Evolutionary conservation across 2,888 invertebrate species (phyloP).

Genomic region (Nasonovia ribisnigri): DNA sequence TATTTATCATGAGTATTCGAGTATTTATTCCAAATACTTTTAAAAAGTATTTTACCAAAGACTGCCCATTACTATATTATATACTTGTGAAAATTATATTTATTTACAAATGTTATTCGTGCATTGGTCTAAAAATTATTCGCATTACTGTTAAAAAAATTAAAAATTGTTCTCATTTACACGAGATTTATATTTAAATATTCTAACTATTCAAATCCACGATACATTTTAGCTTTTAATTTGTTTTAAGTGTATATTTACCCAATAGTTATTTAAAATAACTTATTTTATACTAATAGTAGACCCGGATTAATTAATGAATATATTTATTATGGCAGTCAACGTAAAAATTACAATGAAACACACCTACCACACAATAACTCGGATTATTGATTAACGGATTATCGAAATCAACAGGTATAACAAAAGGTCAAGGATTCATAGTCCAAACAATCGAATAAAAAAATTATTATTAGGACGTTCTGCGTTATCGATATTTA

Average conservation of each 20-base stretch:
- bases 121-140: not conserved
- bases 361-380: conserved; percentile 1
- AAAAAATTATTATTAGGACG: not conserved
- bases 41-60: too few species aligned
- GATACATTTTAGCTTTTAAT: not conserved
- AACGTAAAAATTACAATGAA: not conserved
- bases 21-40: too few species aligned
- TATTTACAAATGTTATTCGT: not conserved
- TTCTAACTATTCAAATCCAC: not conserved
- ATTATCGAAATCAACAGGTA: not conserved
- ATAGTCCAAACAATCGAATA: not conserved
- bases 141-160: not conserved
- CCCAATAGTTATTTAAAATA: not conserved
- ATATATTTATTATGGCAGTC: not conserved
- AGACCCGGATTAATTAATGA: not conserved
- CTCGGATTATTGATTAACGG: not conserved
- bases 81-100: not conserved
- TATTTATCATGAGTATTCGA: too few species aligned
- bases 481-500: not conserved
- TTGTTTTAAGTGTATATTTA: not conserved
- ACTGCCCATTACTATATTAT: too few species aligned
- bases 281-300: not conserved
- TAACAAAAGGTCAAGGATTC: conserved; percentile 17
- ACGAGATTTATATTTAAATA: not conserved
- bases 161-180: not conserved